A percentile compares a stretch with the other conserved stretches of the same genome.
These are phyloP conservation scores for Serinus canaria DNA, from an alignment of 2,113 vertebrate genomes.

Conservation along the genomic window DNA sequence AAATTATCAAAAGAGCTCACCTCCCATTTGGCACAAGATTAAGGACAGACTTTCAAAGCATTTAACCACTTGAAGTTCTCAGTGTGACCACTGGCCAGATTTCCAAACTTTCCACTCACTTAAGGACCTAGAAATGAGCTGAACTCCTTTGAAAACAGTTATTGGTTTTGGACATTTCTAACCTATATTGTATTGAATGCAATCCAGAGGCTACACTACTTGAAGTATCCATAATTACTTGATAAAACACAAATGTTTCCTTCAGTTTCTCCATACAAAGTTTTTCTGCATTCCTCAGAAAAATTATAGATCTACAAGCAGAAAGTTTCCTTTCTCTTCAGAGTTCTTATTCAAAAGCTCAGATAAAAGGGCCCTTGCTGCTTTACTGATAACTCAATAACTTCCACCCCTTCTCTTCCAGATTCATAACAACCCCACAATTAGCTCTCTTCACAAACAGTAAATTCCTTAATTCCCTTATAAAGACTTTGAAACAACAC, in stretches of 20 bases:
- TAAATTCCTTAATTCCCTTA: conserved; percentile 18
- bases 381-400: conserved; percentile 2
- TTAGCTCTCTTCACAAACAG: neutral
- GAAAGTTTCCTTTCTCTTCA: conserved; percentile 17
- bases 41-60: conserved; percentile 38
- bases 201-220: neutral
- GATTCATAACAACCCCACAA: neutral
- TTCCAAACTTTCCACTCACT: conserved; percentile 50
- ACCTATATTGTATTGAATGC: neutral
- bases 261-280: neutral
- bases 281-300: neutral
- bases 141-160: conserved; percentile 37
- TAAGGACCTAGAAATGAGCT: conserved; percentile 18
- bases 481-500: conserved; percentile 20
- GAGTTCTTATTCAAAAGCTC: conserved; percentile 4
- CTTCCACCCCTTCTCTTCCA: neutral
- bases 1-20: conserved; percentile 23
- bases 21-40: conserved; percentile 46
- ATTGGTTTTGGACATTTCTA: conserved; percentile 7
- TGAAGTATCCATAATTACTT: neutral
- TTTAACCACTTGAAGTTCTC: conserved; percentile 50
- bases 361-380: neutral
- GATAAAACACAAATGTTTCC: conserved; percentile 47
- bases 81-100: conserved; percentile 11
- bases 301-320: conserved; percentile 9